Evolutionary conservation across 2,888 invertebrate genomes (phyloP).

Genomic region (Metopia argyrocephala): DNA sequence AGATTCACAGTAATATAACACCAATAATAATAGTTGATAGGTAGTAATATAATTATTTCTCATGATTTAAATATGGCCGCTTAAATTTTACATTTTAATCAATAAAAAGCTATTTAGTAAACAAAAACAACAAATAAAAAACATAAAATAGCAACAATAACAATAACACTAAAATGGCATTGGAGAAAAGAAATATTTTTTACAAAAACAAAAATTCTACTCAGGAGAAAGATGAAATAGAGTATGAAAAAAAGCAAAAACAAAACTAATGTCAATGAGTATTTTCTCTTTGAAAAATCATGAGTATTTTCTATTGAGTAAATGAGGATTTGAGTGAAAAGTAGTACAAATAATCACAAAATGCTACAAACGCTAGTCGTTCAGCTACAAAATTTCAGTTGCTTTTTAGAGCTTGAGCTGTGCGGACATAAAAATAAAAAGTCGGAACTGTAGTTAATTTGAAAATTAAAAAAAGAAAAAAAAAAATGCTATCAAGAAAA

Average conservation of each 20-base stretch:
- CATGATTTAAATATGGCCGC: conserved; percentile 62
- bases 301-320: background rate
- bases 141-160: background rate
- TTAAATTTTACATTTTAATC: conserved; percentile 58
- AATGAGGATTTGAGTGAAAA: background rate
- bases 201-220: background rate
- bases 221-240: background rate
- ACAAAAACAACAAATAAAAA: conserved; percentile 17
- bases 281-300: background rate
- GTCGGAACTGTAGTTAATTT: background rate
- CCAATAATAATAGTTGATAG: background rate
- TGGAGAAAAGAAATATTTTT: conserved; percentile 25
- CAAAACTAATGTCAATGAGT: too few species aligned
- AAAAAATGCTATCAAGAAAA: background rate
- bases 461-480: background rate
- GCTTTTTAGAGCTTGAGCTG: conserved; percentile 52
- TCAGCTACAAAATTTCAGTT: conserved; percentile 39
- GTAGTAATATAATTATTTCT: conserved; percentile 33
- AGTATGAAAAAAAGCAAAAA: background rate
- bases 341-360: too few species aligned
- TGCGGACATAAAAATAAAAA: conserved; percentile 43
- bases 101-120: conserved; percentile 44
- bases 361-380: background rate
- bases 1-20: background rate
- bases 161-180: conserved; percentile 43